These are phyloP conservation scores for Eubasilissa regina DNA, from an alignment of 1,140 invertebrate species.

Conservation along the genomic window DNA sequence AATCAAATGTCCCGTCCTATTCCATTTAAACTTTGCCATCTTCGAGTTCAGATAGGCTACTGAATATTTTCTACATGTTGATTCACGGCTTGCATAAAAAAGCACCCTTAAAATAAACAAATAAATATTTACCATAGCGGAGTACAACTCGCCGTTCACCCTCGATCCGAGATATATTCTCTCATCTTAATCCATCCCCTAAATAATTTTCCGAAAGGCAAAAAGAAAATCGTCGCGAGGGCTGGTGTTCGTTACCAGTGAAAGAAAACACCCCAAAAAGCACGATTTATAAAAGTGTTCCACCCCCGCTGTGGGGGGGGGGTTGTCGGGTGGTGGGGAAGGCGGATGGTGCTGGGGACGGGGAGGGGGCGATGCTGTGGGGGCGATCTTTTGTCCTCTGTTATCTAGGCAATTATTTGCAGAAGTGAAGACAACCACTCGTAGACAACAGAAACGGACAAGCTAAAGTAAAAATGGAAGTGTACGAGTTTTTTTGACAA, in stretches of 20 bases:
- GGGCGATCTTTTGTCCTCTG: constrained; percentile 57
- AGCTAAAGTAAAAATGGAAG: constrained; percentile 51
- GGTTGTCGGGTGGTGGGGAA: background rate
- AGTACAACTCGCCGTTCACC: too few relatives aligned
- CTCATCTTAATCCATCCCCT: too few relatives aligned
- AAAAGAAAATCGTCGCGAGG: background rate
- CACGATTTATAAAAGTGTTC: constrained; percentile 59
- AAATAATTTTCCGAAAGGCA: too few relatives aligned
- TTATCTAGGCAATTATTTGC: constrained; percentile 61
- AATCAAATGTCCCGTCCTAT: too few relatives aligned
- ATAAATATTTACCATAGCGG: too few relatives aligned
- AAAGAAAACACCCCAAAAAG: constrained; percentile 57
- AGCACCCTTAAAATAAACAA: too few relatives aligned
- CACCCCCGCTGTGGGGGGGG: background rate
- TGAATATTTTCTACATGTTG: too few relatives aligned
- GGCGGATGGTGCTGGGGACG: background rate
- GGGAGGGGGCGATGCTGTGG: constrained; percentile 35
- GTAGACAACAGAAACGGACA: constrained; percentile 42
- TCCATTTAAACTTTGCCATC: too few relatives aligned
- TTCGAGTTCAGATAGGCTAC: too few relatives aligned
- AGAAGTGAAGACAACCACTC: constrained; percentile 58
- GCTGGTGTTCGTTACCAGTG: constrained; percentile 52
- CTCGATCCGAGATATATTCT: too few relatives aligned
- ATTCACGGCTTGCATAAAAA: too few relatives aligned
- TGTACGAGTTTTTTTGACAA: background rate